Evolutionary conservation across 2,797 vertebrate species (phyloP), one percentile per base, ranked within the genome.

Genomic region (Dromococcyx pavoninus): DNA sequence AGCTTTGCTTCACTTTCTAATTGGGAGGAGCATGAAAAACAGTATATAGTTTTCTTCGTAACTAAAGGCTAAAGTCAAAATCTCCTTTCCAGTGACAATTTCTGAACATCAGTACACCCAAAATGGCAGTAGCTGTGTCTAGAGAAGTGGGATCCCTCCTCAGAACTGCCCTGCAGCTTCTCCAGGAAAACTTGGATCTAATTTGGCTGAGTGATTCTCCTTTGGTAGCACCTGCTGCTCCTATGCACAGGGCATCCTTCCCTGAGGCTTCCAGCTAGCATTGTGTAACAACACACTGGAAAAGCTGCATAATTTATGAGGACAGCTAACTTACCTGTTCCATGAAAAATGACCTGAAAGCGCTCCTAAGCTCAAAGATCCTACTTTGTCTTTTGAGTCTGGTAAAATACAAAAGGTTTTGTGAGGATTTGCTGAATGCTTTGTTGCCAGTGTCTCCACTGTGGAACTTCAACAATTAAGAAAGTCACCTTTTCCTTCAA

Each of bases 281-380:
- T 28, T 71, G 67, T 82, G 73, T 88, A 62, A 91, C 43, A 51
- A 73, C 79, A 64, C 51, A 14, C 25, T 84, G 53, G 35, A 77
- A 91, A 74, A 70, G 61, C 65, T 92, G 72, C 81, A 62, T 93
- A 35, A 85, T 91, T 91, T 57, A 76, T 66, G 48, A 78, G 82
- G 35, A 27, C 17, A 53, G 62, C 66, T 56, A 66, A 56, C n/a
- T 86, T 89, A 54, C 43, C 53, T 80, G 41, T 77, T 50, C 74
- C 4, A 1, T 93, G 54, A 81, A 88, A 58, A 91, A 80, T 61
- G 86, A 78, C 79, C 81, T 77, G 61, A 86, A 86, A 93, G 35
- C 30, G 25, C n/a, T 65, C 39, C 56, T 48, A 23, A 86, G 79
- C 50, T 71, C 57, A 58, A 51, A 82, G 44, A 71, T 65, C 41